Evolutionary conservation across 2,888 invertebrate species (phyloP).

Genomic region (Zygogramma bicolorata): DNA sequence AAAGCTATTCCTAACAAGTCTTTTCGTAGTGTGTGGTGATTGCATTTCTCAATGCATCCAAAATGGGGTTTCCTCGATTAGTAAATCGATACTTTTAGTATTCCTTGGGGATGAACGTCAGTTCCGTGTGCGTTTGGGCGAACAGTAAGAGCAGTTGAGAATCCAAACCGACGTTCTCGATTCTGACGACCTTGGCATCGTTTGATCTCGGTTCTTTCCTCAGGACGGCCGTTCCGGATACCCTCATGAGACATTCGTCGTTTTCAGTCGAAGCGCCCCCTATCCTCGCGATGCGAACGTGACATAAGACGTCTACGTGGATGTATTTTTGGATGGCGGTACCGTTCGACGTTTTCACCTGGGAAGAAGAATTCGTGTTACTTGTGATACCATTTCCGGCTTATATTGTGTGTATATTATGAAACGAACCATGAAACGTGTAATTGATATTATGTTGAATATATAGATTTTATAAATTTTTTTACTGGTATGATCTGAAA

Average conservation of each 20-base stretch:
- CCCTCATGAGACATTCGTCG: slow-evolving; percentile 75
- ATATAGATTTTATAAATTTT: too few relatives aligned
- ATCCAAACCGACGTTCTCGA: slow-evolving; percentile 77
- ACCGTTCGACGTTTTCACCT: slow-evolving; percentile 61
- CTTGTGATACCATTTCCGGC: too few relatives aligned
- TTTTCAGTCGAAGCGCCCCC: slow-evolving; percentile 72
- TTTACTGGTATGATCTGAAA: too few relatives aligned
- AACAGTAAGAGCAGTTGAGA: slow-evolving; percentile 77
- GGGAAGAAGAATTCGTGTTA: slow-evolving; percentile 34
- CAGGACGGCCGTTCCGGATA: slow-evolving; percentile 76
- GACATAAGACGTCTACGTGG: slow-evolving; percentile 77
- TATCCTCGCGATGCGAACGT: slow-evolving; percentile 73
- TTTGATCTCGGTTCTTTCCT: slow-evolving; percentile 72
- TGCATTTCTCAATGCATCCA: neutral
- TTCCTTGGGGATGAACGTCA: slow-evolving; percentile 72
- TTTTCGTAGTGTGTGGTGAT: neutral
- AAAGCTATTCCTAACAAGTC: neutral
- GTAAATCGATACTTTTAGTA: neutral
- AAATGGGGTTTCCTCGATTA: slow-evolving; percentile 1
- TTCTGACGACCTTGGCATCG: slow-evolving; percentile 71
- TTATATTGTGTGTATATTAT: too few relatives aligned
- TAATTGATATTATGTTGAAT: too few relatives aligned
- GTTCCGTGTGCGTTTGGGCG: slow-evolving; percentile 74
- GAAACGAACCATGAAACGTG: too few relatives aligned
- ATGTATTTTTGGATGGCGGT: slow-evolving; percentile 74